These are phyloP conservation scores for Drosophila tani DNA, from an alignment of 1,140 invertebrate genomes.

Conservation along the genomic window DNA sequence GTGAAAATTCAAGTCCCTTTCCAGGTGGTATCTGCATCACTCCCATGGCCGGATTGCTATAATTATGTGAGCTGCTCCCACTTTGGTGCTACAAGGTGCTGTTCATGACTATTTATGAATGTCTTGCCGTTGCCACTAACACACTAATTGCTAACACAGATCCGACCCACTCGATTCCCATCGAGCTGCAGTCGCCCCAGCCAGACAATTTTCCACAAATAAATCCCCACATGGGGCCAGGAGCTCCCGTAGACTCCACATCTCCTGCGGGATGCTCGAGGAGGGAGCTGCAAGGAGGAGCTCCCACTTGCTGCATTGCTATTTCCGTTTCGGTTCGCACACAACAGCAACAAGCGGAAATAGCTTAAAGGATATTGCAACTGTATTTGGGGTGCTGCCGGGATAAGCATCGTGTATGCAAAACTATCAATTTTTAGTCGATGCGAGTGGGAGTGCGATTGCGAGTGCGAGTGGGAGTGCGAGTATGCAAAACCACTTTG, in stretches of 20 bases:
- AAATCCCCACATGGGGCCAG: conserved; percentile 42
- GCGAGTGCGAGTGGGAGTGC: conserved; percentile 16
- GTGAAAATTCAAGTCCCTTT: neutral
- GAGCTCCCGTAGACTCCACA: neutral
- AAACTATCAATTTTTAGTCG: conserved; percentile 50
- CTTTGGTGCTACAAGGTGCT: conserved; percentile 11
- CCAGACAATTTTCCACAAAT: conserved; percentile 45
- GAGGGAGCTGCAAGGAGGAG: neutral
- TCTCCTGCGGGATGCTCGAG: conserved; percentile 6
- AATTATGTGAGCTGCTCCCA: conserved; percentile 17
- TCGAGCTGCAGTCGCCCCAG: conserved; percentile 19
- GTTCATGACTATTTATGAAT: conserved; percentile 44
- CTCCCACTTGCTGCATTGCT: conserved; percentile 62
- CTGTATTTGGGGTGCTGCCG: conserved; percentile 46
- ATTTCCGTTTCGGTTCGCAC: conserved; percentile 76
- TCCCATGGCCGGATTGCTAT: conserved; percentile 9
- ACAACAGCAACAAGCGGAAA: conserved; percentile 75
- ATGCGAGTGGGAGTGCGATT: conserved; percentile 12
- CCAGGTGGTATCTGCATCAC: neutral
- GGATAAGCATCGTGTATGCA: conserved; percentile 40
- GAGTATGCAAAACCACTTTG: conserved; percentile 40
- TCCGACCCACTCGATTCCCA: conserved; percentile 31
- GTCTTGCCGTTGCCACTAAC: conserved; percentile 34
- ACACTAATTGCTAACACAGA: conserved; percentile 43
- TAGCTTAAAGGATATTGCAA: conserved; percentile 78